Percentiles rank a stretch among this genome's conserved stretches.
Conservation (phyloP, 53 echinoderm and acorn worm genomes). For the Temnopleurus reevesii region DNA sequence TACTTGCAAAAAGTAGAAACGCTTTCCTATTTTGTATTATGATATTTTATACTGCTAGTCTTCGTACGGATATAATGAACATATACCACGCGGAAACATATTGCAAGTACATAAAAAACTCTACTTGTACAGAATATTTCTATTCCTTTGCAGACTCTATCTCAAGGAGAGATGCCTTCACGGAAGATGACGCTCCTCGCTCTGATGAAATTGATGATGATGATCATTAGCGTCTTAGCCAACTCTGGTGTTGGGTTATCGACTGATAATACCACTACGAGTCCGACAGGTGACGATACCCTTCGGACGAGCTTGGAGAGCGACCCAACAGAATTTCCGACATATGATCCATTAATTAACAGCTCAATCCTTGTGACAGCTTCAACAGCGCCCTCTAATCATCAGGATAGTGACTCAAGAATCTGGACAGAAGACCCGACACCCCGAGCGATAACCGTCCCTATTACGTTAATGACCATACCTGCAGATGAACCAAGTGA, state of each 20-base stretch:
- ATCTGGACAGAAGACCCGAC: background rate
- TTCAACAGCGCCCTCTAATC: too few relatives aligned
- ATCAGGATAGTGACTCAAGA: background rate
- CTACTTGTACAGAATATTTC: background rate
- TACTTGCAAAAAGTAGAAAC: too few relatives aligned
- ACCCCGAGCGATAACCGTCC: background rate
- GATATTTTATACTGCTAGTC: too few relatives aligned
- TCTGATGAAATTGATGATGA: background rate
- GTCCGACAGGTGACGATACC: background rate
- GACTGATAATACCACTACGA: background rate
- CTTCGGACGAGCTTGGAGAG: background rate
- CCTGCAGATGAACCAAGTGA: background rate
- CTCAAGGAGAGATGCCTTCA: background rate
- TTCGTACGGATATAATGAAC: too few relatives aligned
- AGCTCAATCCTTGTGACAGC: background rate
- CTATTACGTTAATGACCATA: background rate
- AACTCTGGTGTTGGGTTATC: background rate
- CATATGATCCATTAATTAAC: background rate
- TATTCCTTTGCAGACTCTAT: background rate
- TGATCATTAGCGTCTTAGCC: background rate
- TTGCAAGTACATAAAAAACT: too few relatives aligned
- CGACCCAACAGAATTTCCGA: background rate
- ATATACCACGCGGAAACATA: too few relatives aligned
- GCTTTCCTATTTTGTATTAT: too few relatives aligned
- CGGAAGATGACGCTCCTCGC: background rate